phyloP scores from a whole-genome alignment of 2,888 invertebrate species.

The Torymus tubicola region DNA sequence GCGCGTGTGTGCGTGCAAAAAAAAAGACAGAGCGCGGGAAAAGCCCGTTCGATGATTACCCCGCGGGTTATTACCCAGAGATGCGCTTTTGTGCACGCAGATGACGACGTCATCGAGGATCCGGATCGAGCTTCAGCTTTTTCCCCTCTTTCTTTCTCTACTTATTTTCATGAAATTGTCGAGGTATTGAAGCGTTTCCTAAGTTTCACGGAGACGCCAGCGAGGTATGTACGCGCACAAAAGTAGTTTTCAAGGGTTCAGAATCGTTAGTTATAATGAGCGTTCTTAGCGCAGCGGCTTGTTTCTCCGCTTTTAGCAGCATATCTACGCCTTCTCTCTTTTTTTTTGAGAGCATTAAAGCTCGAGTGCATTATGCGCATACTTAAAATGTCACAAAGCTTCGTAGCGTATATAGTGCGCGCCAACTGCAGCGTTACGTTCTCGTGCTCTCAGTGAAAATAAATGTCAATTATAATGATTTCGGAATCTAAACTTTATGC shows the following conservation, averaged over 20 bases:
- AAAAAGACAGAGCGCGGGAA: background rate
- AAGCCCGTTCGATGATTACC: conserved; percentile 70
- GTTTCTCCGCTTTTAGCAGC: background rate
- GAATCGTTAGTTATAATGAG: conserved; percentile 51
- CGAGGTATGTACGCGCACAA: conserved; percentile 18
- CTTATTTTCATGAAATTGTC: conserved; percentile 33
- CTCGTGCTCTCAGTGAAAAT: no score
- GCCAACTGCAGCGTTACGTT: no score
- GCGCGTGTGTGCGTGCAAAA: background rate
- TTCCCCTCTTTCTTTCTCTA: conserved; percentile 5
- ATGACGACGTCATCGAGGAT: conserved; percentile 57
- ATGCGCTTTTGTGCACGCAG: conserved; percentile 67
- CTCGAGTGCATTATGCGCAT: conserved; percentile 6
- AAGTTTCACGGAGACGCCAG: conserved; percentile 59
- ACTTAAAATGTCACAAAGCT: background rate
- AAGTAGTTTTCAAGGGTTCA: conserved; percentile 10
- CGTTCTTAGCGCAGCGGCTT: background rate
- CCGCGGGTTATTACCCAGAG: conserved; percentile 69
- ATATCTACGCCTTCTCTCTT: background rate
- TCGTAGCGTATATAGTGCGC: no score
- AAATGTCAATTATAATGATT: no score
- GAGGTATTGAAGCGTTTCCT: conserved; percentile 56
- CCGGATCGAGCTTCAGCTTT: conserved; percentile 14
- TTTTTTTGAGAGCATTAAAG: conserved; percentile 20
- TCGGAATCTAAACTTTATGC: no score